Base-by-base conservation (phyloP, 2,888 invertebrate species). In the Rhingia campestris region DNA sequence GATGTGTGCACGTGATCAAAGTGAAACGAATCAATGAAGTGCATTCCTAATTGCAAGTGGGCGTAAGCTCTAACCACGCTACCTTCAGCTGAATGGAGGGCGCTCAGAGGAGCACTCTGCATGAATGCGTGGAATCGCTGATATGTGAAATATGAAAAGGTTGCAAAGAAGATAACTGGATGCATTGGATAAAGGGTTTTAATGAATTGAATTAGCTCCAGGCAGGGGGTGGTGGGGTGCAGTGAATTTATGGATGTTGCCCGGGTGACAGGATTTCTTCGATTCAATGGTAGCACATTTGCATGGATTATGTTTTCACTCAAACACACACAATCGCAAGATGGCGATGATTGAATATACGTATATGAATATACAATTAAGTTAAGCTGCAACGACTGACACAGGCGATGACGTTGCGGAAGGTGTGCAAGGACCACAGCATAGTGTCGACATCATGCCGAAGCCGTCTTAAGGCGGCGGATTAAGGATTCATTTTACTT, bases 21-120 rank as follows among this genome's bases (percentile, higher is more conserved):
- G 82, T 64, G 69, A 82, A 82, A 51, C 41, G 79, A 82, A 73
- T 74, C 82, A 82, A 73, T 79, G 82, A 82, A 79, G 67, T 79
- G 82, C 82, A 82, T 73, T 67, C 82, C 79, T 82, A 82, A 82
- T 82, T 82, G 73, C 79, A 69, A 32, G 53, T 4, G 45, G 56
- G 67, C 7, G 61, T 49, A 77, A 47, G 49, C 37, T 49, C 64
- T 54, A n/a, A 41, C 63, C 41, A 22, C 14, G 6, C n/a, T 12
- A 9, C 10, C 35, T 22, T 22, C 22, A 22, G 22, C 22, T 22
- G 22, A 22, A 22, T 22, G 22, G 22, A 22, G 22, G 22, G 22
- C 22, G 22, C 22, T 22, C 22, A 22, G 12, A 43, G 12, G 39
- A 54, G 30, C 7, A 43, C 12, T 22, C 22, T 45, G 43, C 3